These are phyloP conservation scores for Hapalemur alaotrensis DNA, from an alignment of 2,797 vertebrate genomes.

Conservation along the genomic window DNA sequence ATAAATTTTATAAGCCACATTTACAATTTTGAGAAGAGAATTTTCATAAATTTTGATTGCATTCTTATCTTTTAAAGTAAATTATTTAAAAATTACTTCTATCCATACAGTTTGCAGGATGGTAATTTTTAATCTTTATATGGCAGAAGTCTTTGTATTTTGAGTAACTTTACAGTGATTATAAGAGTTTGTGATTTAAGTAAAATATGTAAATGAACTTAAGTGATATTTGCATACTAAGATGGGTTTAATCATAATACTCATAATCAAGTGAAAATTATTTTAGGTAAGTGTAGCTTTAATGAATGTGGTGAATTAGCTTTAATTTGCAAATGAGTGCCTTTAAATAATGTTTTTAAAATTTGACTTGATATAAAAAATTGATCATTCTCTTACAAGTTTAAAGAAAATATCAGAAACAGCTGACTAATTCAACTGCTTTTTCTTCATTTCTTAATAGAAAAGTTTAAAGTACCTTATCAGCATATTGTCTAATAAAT, in stretches of 20 bases:
- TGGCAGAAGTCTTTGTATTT: conserved; percentile 47
- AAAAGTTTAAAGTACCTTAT: neutral
- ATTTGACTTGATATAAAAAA: conserved; percentile 50
- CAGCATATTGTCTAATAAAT: neutral
- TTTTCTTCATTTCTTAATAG: neutral
- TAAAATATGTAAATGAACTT: conserved; percentile 60
- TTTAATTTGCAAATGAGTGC: conserved; percentile 71
- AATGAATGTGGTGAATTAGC: conserved; percentile 60
- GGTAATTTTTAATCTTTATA: neutral
- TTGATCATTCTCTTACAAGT: neutral
- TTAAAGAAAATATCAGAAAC: conserved; percentile 22
- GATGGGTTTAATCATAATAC: conserved; percentile 64
- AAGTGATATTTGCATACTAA: conserved; percentile 71
- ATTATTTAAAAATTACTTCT: conserved; percentile 31
- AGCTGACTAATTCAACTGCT: neutral
- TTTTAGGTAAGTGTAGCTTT: conserved; percentile 57
- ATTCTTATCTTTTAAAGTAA: neutral
- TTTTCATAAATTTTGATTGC: neutral
- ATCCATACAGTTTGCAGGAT: neutral
- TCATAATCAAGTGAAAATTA: conserved; percentile 72
- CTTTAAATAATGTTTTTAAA: conserved; percentile 68
- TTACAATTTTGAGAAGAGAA: neutral
- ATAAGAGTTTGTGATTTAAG: conserved; percentile 51
- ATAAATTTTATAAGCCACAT: neutral
- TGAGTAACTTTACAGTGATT: conserved; percentile 52